A percentile compares a stretch with the other conserved stretches of the same genome.
Evolutionary conservation across 2,113 vertebrate species (phyloP).

Genomic region (Onychostoma macrolepis): DNA sequence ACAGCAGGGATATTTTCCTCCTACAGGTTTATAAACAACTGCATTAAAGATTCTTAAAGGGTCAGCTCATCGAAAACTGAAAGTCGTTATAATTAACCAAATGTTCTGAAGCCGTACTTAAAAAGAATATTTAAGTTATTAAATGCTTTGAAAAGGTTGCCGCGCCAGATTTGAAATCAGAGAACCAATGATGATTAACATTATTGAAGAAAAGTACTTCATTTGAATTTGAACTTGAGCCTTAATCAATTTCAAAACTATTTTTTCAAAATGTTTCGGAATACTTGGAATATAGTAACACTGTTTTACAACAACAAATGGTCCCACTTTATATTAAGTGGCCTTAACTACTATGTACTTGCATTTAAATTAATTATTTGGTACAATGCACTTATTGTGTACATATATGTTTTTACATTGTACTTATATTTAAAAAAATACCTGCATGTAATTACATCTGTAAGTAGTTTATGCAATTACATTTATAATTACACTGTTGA

Average conservation of each 20-base stretch:
- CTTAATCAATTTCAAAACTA: neutral
- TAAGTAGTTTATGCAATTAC: no score
- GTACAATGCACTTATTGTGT: no score
- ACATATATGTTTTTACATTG: no score
- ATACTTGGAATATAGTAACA: no score
- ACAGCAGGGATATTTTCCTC: neutral
- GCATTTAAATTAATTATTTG: no score
- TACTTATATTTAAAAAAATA: no score
- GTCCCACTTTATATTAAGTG: no score
- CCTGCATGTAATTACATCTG: no score
- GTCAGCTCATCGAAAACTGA: neutral
- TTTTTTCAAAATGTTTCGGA: no score
- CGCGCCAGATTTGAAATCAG: neutral
- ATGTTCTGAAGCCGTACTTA: neutral
- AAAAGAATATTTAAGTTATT: neutral
- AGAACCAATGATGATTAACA: neutral
- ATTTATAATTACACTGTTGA: no score
- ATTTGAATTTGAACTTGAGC: neutral
- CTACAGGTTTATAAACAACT: neutral
- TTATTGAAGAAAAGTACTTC: neutral
- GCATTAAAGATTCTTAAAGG: neutral
- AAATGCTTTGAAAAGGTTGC: neutral
- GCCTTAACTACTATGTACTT: no score
- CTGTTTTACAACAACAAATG: no score
- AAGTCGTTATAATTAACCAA: neutral